phyloP scores from a whole-genome alignment of 2,888 invertebrate genomes.

The Conops quadrifasciatus region DNA sequence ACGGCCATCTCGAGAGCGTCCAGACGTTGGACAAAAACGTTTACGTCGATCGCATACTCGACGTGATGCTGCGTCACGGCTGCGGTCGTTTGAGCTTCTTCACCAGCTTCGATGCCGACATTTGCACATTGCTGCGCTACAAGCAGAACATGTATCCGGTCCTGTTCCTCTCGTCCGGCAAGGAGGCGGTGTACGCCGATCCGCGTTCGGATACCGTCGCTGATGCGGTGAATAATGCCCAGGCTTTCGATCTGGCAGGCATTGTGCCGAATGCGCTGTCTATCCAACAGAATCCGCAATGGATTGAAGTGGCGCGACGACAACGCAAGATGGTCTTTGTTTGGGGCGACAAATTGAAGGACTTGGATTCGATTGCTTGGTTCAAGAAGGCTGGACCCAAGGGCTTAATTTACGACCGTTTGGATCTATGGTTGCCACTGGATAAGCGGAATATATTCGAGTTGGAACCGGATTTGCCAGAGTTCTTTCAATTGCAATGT shows the following conservation, averaged over 20 bases:
- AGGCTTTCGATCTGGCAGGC: conserved; percentile 83
- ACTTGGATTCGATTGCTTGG: conserved; percentile 80
- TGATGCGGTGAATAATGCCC: conserved; percentile 82
- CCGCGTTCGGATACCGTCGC: conserved; percentile 81
- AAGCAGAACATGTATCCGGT: conserved; percentile 98
- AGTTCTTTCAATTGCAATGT: conserved; percentile 58
- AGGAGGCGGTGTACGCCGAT: conserved; percentile 73
- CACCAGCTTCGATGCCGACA: conserved; percentile 95
- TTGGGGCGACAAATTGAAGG: conserved; percentile 95
- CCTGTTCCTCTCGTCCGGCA: conserved; percentile 79
- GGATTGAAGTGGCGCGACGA: conserved; percentile 75
- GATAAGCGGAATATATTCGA: conserved; percentile 51
- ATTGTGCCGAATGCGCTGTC: conserved; percentile 93
- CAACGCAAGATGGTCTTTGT: conserved; percentile 88
- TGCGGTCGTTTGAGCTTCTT: conserved; percentile 88
- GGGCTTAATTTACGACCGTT: conserved; percentile 94
- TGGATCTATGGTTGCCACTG: conserved; percentile 67
- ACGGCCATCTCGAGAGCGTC: conserved; percentile 83
- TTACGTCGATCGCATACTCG: conserved; percentile 86
- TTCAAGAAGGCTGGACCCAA: conserved; percentile 88
- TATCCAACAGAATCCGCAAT: conserved; percentile 78
- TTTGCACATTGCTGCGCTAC: conserved; percentile 88
- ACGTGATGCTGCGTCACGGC: conserved; percentile 81
- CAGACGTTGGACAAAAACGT: conserved; percentile 88
- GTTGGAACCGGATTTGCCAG: conserved; percentile 52